phyloP scores from a whole-genome alignment of 2,888 invertebrate genomes.

The Tryphoninae sp. region DNA sequence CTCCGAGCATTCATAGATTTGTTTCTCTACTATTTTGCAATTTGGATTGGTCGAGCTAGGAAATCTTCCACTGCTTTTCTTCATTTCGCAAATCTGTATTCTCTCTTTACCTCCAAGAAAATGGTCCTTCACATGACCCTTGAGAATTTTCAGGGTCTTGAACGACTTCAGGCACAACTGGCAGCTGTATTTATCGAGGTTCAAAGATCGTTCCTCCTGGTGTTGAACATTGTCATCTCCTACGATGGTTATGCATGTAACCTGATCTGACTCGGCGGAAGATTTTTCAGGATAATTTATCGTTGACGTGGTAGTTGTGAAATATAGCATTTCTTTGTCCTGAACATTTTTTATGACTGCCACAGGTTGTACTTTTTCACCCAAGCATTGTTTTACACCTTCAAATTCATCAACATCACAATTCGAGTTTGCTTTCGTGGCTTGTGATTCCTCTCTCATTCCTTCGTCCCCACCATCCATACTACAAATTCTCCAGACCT shows the following conservation, averaged over 20 bases:
- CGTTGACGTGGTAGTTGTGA: slow-evolving; percentile 4
- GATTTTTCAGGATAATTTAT: slow-evolving; percentile 14
- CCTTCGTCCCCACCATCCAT: slow-evolving; percentile 18
- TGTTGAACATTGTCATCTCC: slow-evolving; percentile 40
- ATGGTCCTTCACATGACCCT: slow-evolving; percentile 72
- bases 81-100: slow-evolving; percentile 18
- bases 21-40: slow-evolving; percentile 1
- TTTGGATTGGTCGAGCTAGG: not conserved
- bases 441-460: not conserved
- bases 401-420: not conserved
- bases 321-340: slow-evolving; percentile 16
- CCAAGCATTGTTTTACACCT: not conserved
- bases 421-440: not conserved
- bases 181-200: slow-evolving; percentile 67
- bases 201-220: slow-evolving; percentile 54
- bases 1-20: not conserved
- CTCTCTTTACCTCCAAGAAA: slow-evolving; percentile 63
- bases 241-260: slow-evolving; percentile 42
- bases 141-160: slow-evolving; percentile 66
- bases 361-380: not conserved
- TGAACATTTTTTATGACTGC: slow-evolving; percentile 15
- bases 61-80: not conserved
- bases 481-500: slow-evolving; percentile 62
- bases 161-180: slow-evolving; percentile 72
- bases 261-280: slow-evolving; percentile 49